A percentile compares a stretch with the other conserved stretches of the same genome.
These are phyloP conservation scores for Drosophila orosa DNA, from an alignment of 1,140 invertebrate species.

Conservation along the genomic window DNA sequence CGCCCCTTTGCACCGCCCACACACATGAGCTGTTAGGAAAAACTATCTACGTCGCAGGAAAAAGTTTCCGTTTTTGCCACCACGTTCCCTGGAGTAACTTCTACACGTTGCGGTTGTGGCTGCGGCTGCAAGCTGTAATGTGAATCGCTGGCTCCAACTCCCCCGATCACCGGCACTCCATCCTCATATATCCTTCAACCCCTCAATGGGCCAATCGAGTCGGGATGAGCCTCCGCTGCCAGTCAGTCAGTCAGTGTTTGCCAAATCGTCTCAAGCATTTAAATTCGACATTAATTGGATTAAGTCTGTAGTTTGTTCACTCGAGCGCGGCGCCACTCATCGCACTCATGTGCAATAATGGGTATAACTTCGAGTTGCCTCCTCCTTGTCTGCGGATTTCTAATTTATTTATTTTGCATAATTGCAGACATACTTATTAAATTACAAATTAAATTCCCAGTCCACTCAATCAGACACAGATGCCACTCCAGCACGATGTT, in stretches of 20 bases:
- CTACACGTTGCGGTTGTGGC: conserved; percentile 44
- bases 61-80: conserved; percentile 55
- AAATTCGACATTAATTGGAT: conserved; percentile 78
- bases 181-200: neutral
- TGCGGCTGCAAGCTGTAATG: conserved; percentile 50
- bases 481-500: conserved; percentile 1
- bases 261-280: conserved; percentile 74
- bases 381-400: conserved; percentile 12
- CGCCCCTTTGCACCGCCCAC: conserved; percentile 43
- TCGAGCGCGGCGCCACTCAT: conserved; percentile 33
- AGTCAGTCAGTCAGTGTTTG: conserved; percentile 21
- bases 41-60: conserved; percentile 70
- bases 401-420: conserved; percentile 63
- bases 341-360: conserved; percentile 35
- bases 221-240: conserved; percentile 1
- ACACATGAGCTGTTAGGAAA: conserved; percentile 51
- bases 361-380: conserved; percentile 4
- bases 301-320: conserved; percentile 66
- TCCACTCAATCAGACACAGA: neutral
- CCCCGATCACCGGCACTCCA: conserved; percentile 9
- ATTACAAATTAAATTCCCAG: conserved; percentile 45
- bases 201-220: conserved; percentile 38
- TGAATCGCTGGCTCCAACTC: conserved; percentile 32
- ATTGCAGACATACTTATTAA: conserved; percentile 61
- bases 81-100: conserved; percentile 49